Evolutionary conservation across 2,113 vertebrate genomes (phyloP).

Genomic region (Mustelus asterias): DNA sequence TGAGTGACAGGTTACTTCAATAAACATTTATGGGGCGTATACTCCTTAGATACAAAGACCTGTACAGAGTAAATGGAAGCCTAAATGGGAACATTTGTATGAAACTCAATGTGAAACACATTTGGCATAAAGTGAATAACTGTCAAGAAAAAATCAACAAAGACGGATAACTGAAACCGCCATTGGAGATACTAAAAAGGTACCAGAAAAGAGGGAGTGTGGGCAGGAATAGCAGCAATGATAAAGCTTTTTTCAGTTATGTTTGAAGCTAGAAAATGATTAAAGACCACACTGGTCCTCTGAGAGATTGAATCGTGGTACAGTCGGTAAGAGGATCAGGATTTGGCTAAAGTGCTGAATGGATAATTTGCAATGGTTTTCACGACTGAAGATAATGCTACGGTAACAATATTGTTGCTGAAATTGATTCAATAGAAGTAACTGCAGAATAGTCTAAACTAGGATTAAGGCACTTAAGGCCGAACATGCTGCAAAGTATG

Average conservation of each 20-base stretch:
- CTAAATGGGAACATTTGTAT: neutral
- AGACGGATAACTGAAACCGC: neutral
- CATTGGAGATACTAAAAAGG: neutral
- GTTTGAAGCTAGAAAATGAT: slow-evolving; percentile 3
- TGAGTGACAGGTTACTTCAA: neutral
- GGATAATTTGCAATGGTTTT: slow-evolving; percentile 5
- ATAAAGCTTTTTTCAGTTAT: neutral
- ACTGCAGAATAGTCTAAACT: neutral
- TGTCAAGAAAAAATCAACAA: neutral
- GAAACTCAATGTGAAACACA: neutral
- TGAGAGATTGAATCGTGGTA: neutral
- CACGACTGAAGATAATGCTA: neutral
- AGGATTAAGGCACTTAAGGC: neutral
- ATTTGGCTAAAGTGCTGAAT: slow-evolving; percentile 1
- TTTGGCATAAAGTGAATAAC: neutral
- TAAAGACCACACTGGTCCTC: neutral
- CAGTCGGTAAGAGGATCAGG: neutral
- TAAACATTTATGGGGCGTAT: neutral
- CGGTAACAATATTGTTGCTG: neutral
- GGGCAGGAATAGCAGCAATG: neutral
- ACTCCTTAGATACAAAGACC: neutral
- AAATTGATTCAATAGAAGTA: slow-evolving; percentile 6
- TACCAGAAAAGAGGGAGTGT: neutral
- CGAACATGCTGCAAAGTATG: neutral
- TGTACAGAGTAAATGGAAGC: neutral